Evolutionary conservation across 1,140 invertebrate species (phyloP).

Genomic region (Leptoteleia sp.): DNA sequence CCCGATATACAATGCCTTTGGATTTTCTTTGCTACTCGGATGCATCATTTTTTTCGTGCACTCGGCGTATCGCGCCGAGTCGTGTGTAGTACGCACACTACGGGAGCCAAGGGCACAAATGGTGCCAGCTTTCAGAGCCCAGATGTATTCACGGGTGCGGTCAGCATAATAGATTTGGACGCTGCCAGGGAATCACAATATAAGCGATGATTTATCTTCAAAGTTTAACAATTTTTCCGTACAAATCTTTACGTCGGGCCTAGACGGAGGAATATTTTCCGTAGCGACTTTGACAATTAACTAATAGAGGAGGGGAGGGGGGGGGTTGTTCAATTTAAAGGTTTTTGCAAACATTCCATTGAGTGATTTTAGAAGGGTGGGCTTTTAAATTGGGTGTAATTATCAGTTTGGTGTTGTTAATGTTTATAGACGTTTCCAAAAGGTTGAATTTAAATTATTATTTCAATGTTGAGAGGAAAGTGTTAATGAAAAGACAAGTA

Average conservation of each 20-base stretch:
- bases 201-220: constrained; percentile 39
- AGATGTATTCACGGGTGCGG: constrained; percentile 57
- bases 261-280: too few relatives aligned
- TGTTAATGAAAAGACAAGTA: background rate
- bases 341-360: too few relatives aligned
- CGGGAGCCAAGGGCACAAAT: constrained; percentile 33
- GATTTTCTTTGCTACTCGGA: constrained; percentile 66
- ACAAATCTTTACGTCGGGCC: too few relatives aligned
- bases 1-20: constrained; percentile 64
- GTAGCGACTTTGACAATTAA: too few relatives aligned
- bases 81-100: constrained; percentile 35
- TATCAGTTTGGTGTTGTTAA: too few relatives aligned
- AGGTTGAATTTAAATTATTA: too few relatives aligned
- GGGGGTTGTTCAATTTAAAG: too few relatives aligned
- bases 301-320: too few relatives aligned
- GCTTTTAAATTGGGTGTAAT: too few relatives aligned
- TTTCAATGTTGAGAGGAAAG: too few relatives aligned
- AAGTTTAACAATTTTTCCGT: constrained; percentile 21
- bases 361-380: too few relatives aligned
- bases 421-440: too few relatives aligned
- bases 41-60: constrained; percentile 68
- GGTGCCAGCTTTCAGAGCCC: constrained; percentile 44
- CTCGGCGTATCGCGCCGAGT: constrained; percentile 65
- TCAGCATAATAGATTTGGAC: constrained; percentile 44
- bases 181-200: constrained; percentile 26